Conservation (phyloP, 2,113 vertebrate species). For the Menidia beryllina region DNA sequence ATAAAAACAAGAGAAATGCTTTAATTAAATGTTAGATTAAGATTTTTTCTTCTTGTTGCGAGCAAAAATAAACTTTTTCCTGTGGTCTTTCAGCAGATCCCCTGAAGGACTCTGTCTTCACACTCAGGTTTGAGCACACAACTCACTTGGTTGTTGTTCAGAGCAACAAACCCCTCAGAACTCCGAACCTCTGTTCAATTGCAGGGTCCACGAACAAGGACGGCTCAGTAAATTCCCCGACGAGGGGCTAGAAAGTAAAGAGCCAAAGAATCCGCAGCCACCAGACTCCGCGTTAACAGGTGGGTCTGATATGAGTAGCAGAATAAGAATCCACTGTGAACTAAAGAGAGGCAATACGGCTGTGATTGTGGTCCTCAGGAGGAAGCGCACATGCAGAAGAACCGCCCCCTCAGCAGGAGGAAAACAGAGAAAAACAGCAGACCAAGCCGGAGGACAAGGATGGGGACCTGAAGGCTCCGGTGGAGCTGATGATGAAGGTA, state of each 20-base stretch:
- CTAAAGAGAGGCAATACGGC: neutral
- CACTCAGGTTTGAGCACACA: neutral
- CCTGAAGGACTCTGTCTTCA: neutral
- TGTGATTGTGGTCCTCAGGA: conserved; percentile 20
- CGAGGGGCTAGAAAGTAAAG: conserved; percentile 12
- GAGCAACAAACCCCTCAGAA: neutral
- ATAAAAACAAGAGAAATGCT: no score
- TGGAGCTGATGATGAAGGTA: conserved; percentile 83
- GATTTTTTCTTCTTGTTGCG: no score
- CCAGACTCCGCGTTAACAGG: conserved; percentile 4
- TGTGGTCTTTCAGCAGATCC: neutral
- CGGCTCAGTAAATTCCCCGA: no score
- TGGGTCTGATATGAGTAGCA: neutral
- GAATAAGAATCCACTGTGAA: neutral
- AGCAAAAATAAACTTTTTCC: no score
- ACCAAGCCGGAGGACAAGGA: conserved; percentile 43
- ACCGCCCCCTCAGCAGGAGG: neutral
- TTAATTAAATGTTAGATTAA: no score
- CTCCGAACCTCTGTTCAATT: conserved; percentile 10
- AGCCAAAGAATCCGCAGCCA: neutral
- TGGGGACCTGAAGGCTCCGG: conserved; percentile 71
- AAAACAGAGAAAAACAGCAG: conserved; percentile 30
- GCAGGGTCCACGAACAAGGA: conserved; percentile 16
- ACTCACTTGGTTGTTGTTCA: neutral
- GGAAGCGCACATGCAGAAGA: neutral